phyloP scores from a whole-genome alignment of 1,140 invertebrate species.

The Periplaneta americana region DNA sequence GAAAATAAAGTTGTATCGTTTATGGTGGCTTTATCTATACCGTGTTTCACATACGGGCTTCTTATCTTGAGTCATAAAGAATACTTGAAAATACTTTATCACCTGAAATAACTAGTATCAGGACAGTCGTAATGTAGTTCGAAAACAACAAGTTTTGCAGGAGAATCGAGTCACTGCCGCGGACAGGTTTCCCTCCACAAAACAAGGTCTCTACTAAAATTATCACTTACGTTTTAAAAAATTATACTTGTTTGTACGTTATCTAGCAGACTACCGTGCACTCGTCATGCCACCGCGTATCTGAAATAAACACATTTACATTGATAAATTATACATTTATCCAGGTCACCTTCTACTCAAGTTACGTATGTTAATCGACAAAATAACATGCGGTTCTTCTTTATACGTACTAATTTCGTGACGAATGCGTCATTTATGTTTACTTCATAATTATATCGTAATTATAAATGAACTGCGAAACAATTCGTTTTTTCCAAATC shows the following conservation, averaged over 20 bases:
- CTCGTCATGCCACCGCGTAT: background rate
- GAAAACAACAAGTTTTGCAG: background rate
- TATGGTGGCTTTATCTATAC: background rate
- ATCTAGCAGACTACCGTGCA: background rate
- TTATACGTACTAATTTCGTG: no score
- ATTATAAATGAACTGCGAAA: no score
- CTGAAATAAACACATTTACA: background rate
- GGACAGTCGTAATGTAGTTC: no score
- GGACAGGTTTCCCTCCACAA: background rate
- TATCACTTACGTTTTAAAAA: background rate
- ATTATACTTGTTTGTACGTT: background rate
- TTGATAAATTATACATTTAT: background rate
- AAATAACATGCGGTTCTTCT: no score
- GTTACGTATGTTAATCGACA: no score
- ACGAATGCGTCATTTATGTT: no score
- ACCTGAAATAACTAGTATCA: background rate
- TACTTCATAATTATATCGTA: no score
- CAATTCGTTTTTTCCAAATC: no score
- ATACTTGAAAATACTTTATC: background rate
- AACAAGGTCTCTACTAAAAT: background rate
- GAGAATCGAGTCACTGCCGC: background rate
- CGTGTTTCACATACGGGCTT: background rate
- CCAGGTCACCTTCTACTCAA: no score
- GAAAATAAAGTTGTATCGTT: background rate
- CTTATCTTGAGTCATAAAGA: background rate